phyloP scores from a whole-genome alignment of 2,797 vertebrate genomes.

The Pipistrellus pygmaeus region DNA sequence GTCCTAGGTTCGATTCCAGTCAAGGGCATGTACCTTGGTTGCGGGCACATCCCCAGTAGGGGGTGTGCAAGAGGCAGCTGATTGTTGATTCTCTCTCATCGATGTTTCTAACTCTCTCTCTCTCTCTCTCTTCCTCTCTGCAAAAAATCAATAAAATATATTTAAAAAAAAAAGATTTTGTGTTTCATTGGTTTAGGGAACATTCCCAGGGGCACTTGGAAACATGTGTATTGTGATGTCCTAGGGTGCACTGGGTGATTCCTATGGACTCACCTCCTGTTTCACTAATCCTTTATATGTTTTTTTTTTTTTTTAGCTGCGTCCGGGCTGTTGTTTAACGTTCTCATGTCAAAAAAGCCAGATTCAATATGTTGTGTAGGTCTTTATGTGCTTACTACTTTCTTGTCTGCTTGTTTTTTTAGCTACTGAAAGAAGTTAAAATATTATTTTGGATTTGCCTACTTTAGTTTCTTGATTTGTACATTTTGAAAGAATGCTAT shows the following conservation, averaged over 20 bases:
- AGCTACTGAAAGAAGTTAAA: slow-evolving; percentile 25
- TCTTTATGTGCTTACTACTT: background rate
- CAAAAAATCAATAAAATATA: too few species aligned
- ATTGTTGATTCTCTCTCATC: too few species aligned
- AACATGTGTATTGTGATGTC: background rate
- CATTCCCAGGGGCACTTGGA: background rate
- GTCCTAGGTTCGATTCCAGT: too few species aligned
- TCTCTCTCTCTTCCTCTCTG: too few species aligned
- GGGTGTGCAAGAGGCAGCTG: too few species aligned
- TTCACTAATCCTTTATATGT: background rate
- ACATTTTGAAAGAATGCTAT: slow-evolving; percentile 20
- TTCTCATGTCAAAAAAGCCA: background rate
- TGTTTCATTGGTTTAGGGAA: slow-evolving; percentile 26
- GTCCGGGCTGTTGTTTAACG: background rate
- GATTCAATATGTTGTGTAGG: background rate
- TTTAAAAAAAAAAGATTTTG: background rate
- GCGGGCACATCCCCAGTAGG: too few species aligned
- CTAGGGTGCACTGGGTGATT: background rate
- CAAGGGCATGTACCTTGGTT: too few species aligned
- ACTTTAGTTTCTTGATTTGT: slow-evolving; percentile 8
- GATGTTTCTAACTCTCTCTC: too few species aligned
- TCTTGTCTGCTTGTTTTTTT: slow-evolving; percentile 38
- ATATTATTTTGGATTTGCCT: background rate
- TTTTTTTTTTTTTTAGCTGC: background rate
- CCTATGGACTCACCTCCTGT: background rate